Base-by-base conservation (phyloP, 2,888 invertebrate species). In the Sacculina carcini region DNA sequence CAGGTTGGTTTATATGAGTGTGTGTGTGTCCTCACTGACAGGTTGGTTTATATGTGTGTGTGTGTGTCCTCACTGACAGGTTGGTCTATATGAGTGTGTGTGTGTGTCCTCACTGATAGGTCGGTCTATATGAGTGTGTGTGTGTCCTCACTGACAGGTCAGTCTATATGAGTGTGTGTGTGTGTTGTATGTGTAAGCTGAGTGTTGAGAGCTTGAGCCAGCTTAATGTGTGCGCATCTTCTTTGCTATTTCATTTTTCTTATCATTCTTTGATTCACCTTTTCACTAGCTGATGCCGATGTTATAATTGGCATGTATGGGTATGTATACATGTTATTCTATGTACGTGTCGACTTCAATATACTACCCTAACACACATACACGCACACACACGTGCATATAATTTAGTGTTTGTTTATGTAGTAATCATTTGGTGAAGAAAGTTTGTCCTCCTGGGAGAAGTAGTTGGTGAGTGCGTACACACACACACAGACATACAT, bases 1-100 rank as follows among this genome's bases (percentile, higher is more conserved):
- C 71, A 84, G 80, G 85, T 85, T 65, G 73, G 77, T 74, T 21
- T 28, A n/a, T 23, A 36, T 31, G 9, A n/a, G n/a, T n/a, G n/a
- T n/a, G n/a, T 14, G 2, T n/a, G n/a, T n/a, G n/a, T n/a, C n/a
- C n/a, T n/a, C n/a, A n/a, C n/a, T n/a, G n/a, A n/a, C n/a, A n/a
- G n/a, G n/a, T n/a, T n/a, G n/a, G n/a, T n/a, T 12, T 39, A 23
- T 29, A 29, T 21, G 1, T 16, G 16, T n/a, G 31, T 28, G 21
- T 47, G 23, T 47, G 31, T n/a, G 7, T 7, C n/a, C n/a, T 40
- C 21, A n/a, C n/a, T n/a, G 7, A 6, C 16, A 16, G 21, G 12
- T 10, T 19, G 40, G 16, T 21, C 40, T 40, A 10, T n/a, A 4
- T 21, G 23, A 40, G 23, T 23, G 2, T 3, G 23, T 19, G 23